Evolutionary conservation across 2,113 vertebrate genomes (phyloP), one percentile per base, ranked within the genome.

Genomic region (Coptodon bakossiorum): DNA sequence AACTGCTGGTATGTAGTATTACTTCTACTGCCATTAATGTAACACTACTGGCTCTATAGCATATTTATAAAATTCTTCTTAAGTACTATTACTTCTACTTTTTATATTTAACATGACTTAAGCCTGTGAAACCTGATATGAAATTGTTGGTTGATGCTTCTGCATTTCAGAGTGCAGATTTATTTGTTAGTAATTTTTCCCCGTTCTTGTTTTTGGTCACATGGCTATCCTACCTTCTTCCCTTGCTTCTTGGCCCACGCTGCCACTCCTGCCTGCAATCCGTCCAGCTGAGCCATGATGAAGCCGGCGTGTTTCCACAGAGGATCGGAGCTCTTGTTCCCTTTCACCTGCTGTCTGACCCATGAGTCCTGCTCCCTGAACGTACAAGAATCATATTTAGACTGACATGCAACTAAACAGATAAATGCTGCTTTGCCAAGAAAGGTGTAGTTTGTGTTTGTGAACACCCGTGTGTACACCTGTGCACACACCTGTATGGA

Each of bases 221-320:
- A n/a, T n/a, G n/a, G n/a, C n/a, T n/a, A 57, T 54, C 22, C 90
- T 90, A 98, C 98, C 96, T 96, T 95, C 85, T 78, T 93, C 4
- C 96, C 95, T 8, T 96, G 91, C 14, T 88, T 92, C 43, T 94
- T 86, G 92, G 98, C 97, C 96, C 97, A 98, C 22, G 96, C 95
- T 7, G 91, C 73, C 1, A 95, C 97, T 86, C 98, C 98, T 13
- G 97, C 95, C 45, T 98, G 97, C 9, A 99, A 94, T 10, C 98
- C 98, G 82, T 99, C 97, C 93, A 98, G 24, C 93, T 99, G 98
- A 24, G 97, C 94, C 80, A 97, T n/a, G 31, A 98, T 83, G 86
- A 98, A 98, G 84, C 97, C 97, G 0, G 88, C 68, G 61, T 99
- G 98, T 86, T 91, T 96, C 98, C 98, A 99, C 90, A 98, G 96